Percentiles rank a stretch among this genome's conserved stretches.
phyloP scores from a whole-genome alignment of 1,140 invertebrate species.

The Aradophagus sp. region DNA sequence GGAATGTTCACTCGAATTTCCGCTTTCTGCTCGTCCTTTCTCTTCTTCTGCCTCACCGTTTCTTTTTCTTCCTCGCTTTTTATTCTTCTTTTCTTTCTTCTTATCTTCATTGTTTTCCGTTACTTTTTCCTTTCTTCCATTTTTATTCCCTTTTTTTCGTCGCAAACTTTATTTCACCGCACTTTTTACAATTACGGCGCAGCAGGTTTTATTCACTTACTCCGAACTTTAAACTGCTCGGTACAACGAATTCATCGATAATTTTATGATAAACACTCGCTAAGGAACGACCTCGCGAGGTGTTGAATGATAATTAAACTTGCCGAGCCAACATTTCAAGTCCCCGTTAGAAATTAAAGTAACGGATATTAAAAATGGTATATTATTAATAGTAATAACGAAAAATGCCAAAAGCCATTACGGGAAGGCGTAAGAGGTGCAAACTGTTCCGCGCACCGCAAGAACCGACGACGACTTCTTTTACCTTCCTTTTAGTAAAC shows the following conservation, averaged over 20 bases:
- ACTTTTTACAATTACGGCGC: too few species aligned
- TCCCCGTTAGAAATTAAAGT: constrained; percentile 27
- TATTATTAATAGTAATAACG: constrained; percentile 28
- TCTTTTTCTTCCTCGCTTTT: too few species aligned
- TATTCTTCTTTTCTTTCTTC: too few species aligned
- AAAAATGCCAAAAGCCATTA: constrained; percentile 31
- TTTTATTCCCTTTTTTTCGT: too few species aligned
- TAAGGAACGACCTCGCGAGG: constrained; percentile 21
- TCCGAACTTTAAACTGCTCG: neutral
- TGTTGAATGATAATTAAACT: constrained; percentile 34
- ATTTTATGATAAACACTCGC: constrained; percentile 23
- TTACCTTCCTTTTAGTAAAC: too few species aligned
- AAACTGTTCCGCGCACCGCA: constrained; percentile 13
- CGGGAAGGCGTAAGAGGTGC: constrained; percentile 13
- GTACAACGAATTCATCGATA: constrained; percentile 21
- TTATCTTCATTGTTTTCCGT: too few species aligned
- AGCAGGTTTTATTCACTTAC: neutral
- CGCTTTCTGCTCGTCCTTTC: too few species aligned
- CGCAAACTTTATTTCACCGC: too few species aligned
- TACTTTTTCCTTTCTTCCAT: too few species aligned
- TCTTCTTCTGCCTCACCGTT: too few species aligned
- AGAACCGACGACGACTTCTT: too few species aligned
- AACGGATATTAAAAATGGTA: constrained; percentile 28
- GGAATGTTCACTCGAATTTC: too few species aligned
- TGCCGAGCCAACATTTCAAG: constrained; percentile 24